Evolutionary conservation across 2,888 invertebrate species (phyloP).

Genomic region (Strigamia maritima): DNA sequence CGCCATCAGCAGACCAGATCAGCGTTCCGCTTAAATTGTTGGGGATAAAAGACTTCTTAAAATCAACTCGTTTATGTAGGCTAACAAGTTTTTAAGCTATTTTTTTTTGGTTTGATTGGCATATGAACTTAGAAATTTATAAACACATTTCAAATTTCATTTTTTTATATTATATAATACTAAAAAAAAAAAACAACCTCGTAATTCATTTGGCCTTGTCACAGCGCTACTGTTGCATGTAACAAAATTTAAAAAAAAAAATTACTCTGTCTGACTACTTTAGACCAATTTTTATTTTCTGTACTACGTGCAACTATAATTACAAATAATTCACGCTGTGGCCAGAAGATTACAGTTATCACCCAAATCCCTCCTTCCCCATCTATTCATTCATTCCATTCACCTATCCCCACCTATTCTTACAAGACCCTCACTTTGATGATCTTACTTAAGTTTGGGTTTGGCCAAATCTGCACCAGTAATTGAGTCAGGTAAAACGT

Average conservation of each 20-base stretch:
- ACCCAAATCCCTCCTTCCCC: background rate
- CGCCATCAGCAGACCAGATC: background rate
- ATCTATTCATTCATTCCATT: background rate
- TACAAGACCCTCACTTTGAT: background rate
- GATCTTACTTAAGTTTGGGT: background rate
- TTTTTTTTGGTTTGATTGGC: background rate
- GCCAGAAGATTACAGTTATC: background rate
- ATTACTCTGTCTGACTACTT: background rate
- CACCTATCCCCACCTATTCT: background rate
- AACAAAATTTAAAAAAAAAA: background rate
- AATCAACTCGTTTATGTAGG: background rate
- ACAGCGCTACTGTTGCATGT: too few species aligned
- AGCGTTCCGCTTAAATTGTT: background rate
- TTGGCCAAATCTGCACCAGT: background rate
- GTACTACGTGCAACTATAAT: background rate
- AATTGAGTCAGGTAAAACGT: background rate
- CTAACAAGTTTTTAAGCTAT: background rate
- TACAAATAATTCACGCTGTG: background rate
- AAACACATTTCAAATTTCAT: too few species aligned
- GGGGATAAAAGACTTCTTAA: background rate
- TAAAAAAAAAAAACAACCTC: too few species aligned
- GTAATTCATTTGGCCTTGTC: too few species aligned
- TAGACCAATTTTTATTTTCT: background rate
- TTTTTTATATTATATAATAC: too few species aligned
- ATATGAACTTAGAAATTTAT: background rate